phyloP scores from a whole-genome alignment of 2,113 vertebrate genomes.

The Cyanoderma ruficeps region DNA sequence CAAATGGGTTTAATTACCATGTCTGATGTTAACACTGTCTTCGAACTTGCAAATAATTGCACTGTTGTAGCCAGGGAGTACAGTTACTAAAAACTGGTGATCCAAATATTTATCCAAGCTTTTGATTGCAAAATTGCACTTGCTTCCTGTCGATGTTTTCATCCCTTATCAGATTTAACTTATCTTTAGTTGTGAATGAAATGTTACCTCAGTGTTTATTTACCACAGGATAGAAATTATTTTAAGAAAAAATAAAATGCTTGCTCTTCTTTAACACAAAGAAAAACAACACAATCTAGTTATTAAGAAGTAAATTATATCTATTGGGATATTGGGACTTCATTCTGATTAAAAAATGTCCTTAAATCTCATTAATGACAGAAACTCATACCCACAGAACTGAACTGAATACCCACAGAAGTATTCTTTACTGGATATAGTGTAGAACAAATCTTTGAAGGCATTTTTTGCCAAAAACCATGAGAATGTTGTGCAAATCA shows the following conservation, averaged over 20 bases:
- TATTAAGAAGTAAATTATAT: background rate
- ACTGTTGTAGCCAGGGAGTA: background rate
- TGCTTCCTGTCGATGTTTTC: slow-evolving; percentile 8
- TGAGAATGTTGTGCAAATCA: background rate
- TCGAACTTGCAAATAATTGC: background rate
- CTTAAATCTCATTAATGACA: background rate
- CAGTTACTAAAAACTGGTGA: background rate
- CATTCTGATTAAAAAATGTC: background rate
- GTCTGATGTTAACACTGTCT: background rate
- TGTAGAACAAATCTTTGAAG: background rate
- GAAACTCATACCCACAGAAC: too few species aligned
- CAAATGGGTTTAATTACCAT: background rate
- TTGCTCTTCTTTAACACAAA: background rate
- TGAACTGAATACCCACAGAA: too few species aligned
- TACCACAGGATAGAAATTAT: background rate
- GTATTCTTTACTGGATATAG: background rate
- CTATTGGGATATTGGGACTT: background rate
- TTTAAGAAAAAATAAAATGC: background rate
- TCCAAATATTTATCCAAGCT: slow-evolving; percentile 7
- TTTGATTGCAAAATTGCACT: background rate
- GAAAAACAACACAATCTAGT: background rate
- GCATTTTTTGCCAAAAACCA: background rate
- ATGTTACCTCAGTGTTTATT: background rate
- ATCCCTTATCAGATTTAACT: background rate
- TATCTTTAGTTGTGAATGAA: background rate